Evolutionary conservation across 2,113 vertebrate genomes (phyloP).

Genomic region (Hyaena hyaena): DNA sequence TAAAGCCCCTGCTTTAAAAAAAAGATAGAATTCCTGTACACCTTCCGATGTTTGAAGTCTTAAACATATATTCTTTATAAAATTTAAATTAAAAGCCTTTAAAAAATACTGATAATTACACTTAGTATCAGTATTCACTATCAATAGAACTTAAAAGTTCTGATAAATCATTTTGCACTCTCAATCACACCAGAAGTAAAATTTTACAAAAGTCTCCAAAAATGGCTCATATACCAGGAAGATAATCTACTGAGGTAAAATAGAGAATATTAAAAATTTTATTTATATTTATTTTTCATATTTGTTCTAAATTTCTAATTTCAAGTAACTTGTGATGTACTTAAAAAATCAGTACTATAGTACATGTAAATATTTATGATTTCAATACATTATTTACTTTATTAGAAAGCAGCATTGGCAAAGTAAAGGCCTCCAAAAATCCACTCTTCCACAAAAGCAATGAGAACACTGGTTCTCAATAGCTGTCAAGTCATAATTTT

Average conservation of each 20-base stretch:
- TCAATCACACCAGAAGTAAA: neutral
- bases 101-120: neutral
- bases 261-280: neutral
- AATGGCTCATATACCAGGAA: neutral
- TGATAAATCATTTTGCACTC: neutral
- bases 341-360: conserved; percentile 24
- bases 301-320: conserved; percentile 40
- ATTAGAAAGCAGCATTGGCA: neutral
- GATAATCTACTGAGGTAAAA: neutral
- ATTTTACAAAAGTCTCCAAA: neutral
- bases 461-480: neutral
- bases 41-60: neutral
- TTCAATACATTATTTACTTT: conserved; percentile 38
- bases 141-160: neutral
- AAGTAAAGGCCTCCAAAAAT: conserved; percentile 34
- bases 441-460: neutral
- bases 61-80: neutral
- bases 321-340: neutral
- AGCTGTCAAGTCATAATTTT: conserved; percentile 5
- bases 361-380: conserved; percentile 48
- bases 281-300: conserved; percentile 29
- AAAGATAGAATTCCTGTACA: neutral
- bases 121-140: conserved; percentile 16
- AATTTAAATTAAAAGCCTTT: neutral
- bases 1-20: neutral